Evolutionary conservation across 2,888 invertebrate genomes (phyloP).

Genomic region (Ariolimax columbianus): DNA sequence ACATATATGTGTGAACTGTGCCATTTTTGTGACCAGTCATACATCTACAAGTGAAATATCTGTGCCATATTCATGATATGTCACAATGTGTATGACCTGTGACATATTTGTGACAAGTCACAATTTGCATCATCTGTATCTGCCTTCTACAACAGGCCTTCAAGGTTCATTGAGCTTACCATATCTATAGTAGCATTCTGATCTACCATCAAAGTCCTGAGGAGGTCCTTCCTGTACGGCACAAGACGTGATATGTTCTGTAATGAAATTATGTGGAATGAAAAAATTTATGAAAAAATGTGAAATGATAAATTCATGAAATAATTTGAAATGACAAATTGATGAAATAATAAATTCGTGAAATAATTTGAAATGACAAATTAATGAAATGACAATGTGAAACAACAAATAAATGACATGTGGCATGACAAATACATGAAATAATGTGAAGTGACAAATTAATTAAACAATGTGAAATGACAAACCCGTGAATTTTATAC

Average conservation of each 20-base stretch:
- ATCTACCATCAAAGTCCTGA: slow-evolving; percentile 10
- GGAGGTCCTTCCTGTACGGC: slow-evolving; percentile 29
- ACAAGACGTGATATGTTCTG: slow-evolving; percentile 32
- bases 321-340: background rate
- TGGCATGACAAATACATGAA: background rate
- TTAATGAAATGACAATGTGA: background rate
- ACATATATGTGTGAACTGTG: too few relatives aligned
- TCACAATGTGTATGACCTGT: too few relatives aligned
- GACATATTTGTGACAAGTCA: too few relatives aligned
- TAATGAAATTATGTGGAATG: background rate
- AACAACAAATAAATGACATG: too few relatives aligned
- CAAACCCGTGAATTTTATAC: too few relatives aligned
- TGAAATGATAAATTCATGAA: background rate
- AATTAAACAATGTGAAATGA: too few relatives aligned
- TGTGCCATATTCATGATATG: too few relatives aligned
- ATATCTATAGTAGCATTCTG: slow-evolving; percentile 21
- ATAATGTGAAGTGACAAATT: background rate
- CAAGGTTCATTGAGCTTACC: too few relatives aligned
- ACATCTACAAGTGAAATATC: too few relatives aligned
- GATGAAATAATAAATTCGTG: background rate
- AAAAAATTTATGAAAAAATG: background rate
- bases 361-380: background rate
- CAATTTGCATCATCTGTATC: too few relatives aligned
- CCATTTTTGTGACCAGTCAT: too few relatives aligned
- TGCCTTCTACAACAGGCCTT: too few relatives aligned